Conservation (phyloP, 92 coral and sea anemone species). For the Isaurus tuberculatus region DNA sequence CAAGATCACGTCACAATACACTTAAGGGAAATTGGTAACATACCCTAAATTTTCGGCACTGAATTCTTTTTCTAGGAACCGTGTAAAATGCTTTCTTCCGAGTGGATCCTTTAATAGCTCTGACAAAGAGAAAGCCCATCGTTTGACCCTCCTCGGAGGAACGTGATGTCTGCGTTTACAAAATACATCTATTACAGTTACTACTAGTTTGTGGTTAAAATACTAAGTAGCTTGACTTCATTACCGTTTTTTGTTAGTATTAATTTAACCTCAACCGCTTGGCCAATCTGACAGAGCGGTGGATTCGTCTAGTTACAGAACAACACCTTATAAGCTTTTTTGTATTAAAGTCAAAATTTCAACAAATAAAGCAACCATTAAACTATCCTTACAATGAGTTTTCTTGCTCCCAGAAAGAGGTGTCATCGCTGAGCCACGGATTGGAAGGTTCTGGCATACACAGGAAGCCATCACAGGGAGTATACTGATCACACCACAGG, state of each 20-base stretch:
- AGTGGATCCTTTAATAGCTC: conserved; percentile 91
- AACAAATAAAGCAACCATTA: background rate
- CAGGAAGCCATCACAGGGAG: conserved; percentile 76
- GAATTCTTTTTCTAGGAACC: conserved; percentile 93
- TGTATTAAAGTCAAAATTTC: background rate
- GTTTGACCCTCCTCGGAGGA: conserved; percentile 83
- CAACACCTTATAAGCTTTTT: background rate
- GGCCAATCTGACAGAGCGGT: too few species aligned
- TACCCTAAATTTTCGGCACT: conserved; percentile 98
- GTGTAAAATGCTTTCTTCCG: conserved; percentile 89
- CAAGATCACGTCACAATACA: too few species aligned
- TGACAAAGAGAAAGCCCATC: conserved; percentile 86
- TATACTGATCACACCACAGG: conserved; percentile 81
- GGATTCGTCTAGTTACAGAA: too few species aligned
- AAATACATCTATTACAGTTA: background rate
- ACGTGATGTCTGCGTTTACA: conserved; percentile 74
- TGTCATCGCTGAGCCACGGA: conserved; percentile 88
- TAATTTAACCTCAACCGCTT: too few species aligned
- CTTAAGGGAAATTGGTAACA: conserved; percentile 7
- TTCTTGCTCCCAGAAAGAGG: conserved; percentile 87
- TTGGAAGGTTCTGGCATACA: conserved; percentile 85
- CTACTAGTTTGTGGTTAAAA: background rate
- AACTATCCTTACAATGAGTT: conserved; percentile 72
- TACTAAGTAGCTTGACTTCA: background rate
- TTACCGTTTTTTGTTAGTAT: too few species aligned